Evolutionary conservation across 2,888 invertebrate genomes (phyloP), one percentile per base, ranked within the genome.

Genomic region (Aleiodes testaceus): DNA sequence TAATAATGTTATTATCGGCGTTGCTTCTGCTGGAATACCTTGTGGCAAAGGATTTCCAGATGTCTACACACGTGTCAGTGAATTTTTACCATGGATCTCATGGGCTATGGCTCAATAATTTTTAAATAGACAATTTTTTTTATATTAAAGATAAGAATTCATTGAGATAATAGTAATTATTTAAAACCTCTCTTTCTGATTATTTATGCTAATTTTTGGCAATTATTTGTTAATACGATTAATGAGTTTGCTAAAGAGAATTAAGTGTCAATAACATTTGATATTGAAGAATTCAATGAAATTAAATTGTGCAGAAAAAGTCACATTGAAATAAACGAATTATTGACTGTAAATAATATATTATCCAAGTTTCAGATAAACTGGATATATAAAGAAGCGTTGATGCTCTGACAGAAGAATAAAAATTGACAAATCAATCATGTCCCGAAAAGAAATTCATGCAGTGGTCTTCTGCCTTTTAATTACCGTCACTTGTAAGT

Each of bases 21-120:
- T 74, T 18, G 72, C 61, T 9, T 70, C 74, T 6, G 14, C 20
- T 14, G 70, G 70, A 45, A 65, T 68, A 7, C 68, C 66, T 1
- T 74, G 74, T 18, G 9, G 44, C 0, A 70, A 66, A 16, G 66
- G 70, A 11, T 53, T 14, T 47, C 72, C 72, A 1, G 74, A 74
- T 18, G 53, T 74, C 6, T 74, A 49, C 68, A 66, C 53, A 12
- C 69, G 66, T n/a, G 72, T 74, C 2, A 69, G 61, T 18, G n/a
- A 26, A 9, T 70, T 63, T 22, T 44, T 70, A 5, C 44, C 59
- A 6, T 70, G 72, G 18, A 64, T 74, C 9, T 64, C 47, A 18
- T 59, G 14, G 18, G 74, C 74, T 2, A 66, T 72, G 0, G 45
- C 20, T 2, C 63, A 20, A 4, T n/a, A 18, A 61, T 11, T 16